Conservation (phyloP, 30 jellyfish, hydroid and myxozoan genomes). For the Nemopilema nomurai region DNA sequence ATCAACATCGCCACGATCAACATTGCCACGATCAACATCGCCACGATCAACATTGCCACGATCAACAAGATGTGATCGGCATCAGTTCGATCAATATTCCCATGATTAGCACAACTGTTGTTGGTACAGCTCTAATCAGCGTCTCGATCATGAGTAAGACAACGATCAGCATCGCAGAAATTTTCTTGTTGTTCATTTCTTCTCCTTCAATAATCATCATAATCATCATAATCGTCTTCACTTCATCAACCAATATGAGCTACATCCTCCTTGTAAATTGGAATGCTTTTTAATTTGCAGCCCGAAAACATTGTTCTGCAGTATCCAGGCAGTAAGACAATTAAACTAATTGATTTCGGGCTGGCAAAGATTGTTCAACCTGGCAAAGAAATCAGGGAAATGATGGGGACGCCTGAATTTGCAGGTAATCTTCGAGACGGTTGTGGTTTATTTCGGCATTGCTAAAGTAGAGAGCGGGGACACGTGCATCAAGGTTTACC, state of each 20-base stretch:
- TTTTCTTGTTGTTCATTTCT: too few relatives aligned
- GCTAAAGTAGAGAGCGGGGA: too few relatives aligned
- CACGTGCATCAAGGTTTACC: too few relatives aligned
- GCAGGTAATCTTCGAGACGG: conserved; percentile 74
- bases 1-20: too few relatives aligned
- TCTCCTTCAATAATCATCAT: neutral
- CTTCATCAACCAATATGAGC: neutral
- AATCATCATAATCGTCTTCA: neutral
- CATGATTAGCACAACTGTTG: too few relatives aligned
- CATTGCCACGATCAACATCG: too few relatives aligned
- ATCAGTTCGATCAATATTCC: too few relatives aligned
- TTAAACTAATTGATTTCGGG: conserved; percentile 95
- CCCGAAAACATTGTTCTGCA: conserved; percentile 95
- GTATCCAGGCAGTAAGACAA: conserved; percentile 64
- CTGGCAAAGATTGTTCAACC: conserved; percentile 87
- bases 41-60: too few relatives aligned
- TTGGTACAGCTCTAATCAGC: too few relatives aligned
- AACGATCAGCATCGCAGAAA: too few relatives aligned
- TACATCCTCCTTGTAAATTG: neutral
- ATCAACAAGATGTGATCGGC: too few relatives aligned
- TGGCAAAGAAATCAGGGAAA: conserved; percentile 83
- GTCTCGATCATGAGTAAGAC: too few relatives aligned
- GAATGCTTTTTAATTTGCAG: conserved; percentile 37
- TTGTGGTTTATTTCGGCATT: neutral
- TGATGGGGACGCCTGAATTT: conserved; percentile 99